A percentile compares a stretch with the other conserved stretches of the same genome.
These are phyloP conservation scores for Drosophila malerkotliana DNA, from an alignment of 1,140 invertebrate genomes.

Conservation along the genomic window DNA sequence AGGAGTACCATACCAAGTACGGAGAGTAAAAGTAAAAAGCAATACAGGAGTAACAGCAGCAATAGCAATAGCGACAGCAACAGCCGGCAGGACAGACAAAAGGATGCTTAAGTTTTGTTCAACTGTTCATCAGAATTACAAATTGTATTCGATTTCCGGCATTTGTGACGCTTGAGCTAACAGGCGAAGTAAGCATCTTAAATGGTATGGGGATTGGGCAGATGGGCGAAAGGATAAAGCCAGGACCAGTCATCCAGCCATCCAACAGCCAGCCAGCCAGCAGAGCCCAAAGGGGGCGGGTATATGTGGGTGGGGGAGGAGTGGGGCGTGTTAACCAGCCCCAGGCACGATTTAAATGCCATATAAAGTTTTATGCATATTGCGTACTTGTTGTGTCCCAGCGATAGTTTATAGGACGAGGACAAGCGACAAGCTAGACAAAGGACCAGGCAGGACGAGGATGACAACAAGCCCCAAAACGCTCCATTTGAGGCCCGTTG, in stretches of 20 bases:
- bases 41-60: constrained; percentile 25
- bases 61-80: constrained; percentile 16
- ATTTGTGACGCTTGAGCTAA: constrained; percentile 83
- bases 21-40: constrained; percentile 5
- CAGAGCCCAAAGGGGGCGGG: neutral
- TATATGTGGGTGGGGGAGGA: constrained; percentile 15
- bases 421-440: constrained; percentile 9
- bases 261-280: too few relatives aligned
- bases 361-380: constrained; percentile 81
- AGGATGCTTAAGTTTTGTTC: constrained; percentile 68
- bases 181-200: constrained; percentile 68
- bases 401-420: constrained; percentile 50
- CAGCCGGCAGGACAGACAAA: constrained; percentile 41
- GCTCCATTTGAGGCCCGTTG: constrained; percentile 66
- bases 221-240: constrained; percentile 17
- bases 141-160: constrained; percentile 83
- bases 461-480: constrained; percentile 47
- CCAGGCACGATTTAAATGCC: constrained; percentile 69
- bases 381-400: constrained; percentile 65
- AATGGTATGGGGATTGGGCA: constrained; percentile 24
- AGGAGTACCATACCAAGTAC: constrained; percentile 8
- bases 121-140: constrained; percentile 82
- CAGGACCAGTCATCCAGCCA: neutral
- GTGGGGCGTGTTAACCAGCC: constrained; percentile 33
- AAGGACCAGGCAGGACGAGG: constrained; percentile 8